Base-by-base conservation (phyloP, 2,888 invertebrate species). In the Andrena hattorfiana region DNA sequence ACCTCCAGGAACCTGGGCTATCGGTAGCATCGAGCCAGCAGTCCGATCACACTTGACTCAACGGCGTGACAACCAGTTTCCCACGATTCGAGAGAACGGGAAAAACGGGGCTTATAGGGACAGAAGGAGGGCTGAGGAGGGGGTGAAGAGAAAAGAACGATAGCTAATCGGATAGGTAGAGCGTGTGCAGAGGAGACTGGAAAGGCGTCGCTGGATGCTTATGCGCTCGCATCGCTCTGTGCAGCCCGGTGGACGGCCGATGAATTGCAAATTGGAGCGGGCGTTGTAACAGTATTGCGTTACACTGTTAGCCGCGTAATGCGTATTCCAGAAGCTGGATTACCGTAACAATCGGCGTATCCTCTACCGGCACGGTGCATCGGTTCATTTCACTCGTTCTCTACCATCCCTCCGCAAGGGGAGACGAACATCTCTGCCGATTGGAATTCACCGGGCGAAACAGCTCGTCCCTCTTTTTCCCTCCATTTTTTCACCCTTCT, bases 261-360 rank as follows among this genome's bases (percentile, higher is more conserved):
- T 85, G 86, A 87, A 86, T 87, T 86, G 82, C 85, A 87, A 86
- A 87, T 87, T 80, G 82, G 73, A 59, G 54, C 84, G 20, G 42
- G 59, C 78, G 42, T 30, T 85, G 80, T 85, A 87, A 85, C 85
- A 76, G 84, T 85, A 84, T 85, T 82, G 84, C 86, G 76, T 71
- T 82, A 77, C 86, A 74, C 77, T 80, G 69, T 73, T 74, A 60
- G 63, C 69, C 82, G 79, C 62, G 80, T 85, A 85, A 84, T 85
- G 85, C 79, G 82, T 82, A 82, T 84, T 60, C 80, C 74, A 86
- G 83, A 85, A 81, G 83, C 86, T 81, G 83, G 85, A 86, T 86
- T 86, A 85, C 80, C 83, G 86, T 86, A 85, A 86, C 85, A 85
- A 86, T 86, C 86, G 81, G 54, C 56, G 83, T 81, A 79, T 84